Evolutionary conservation across 2,888 invertebrate species (phyloP).

Genomic region (Drosophila mimica): DNA sequence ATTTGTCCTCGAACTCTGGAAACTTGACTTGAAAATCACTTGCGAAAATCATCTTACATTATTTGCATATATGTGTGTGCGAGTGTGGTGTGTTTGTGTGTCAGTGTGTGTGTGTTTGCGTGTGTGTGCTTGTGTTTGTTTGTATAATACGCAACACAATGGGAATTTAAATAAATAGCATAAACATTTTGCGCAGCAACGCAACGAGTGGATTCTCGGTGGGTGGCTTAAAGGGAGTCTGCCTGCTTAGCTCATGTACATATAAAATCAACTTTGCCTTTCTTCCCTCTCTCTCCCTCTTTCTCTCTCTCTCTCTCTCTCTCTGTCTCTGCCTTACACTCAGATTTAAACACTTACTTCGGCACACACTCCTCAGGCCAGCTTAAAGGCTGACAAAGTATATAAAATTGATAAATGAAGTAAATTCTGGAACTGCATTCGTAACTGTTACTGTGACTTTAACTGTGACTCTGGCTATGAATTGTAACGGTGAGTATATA

Average conservation of each 20-base stretch:
- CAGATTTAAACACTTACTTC: conserved; percentile 24
- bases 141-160: conserved; percentile 26
- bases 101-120: conserved; percentile 1
- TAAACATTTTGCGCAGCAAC: conserved; percentile 52
- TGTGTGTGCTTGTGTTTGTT: neutral
- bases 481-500: neutral
- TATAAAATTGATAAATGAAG: conserved; percentile 58
- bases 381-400: conserved; percentile 41
- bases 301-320: neutral
- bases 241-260: conserved; percentile 47
- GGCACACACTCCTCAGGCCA: conserved; percentile 12
- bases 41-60: conserved; percentile 57
- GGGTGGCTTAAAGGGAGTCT: neutral
- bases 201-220: conserved; percentile 22
- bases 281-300: neutral
- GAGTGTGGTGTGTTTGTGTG: neutral
- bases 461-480: conserved; percentile 7
- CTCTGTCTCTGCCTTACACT: neutral
- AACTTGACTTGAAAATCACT: conserved; percentile 52
- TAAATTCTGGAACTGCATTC: conserved; percentile 5
- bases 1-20: conserved; percentile 22
- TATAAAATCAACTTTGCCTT: conserved; percentile 49
- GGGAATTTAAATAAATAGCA: conserved; percentile 77
- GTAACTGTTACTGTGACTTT: neutral
- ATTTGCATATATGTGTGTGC: conserved; percentile 15